phyloP scores from a whole-genome alignment of 2,113 vertebrate genomes.

The Pomatostomus ruficeps region DNA sequence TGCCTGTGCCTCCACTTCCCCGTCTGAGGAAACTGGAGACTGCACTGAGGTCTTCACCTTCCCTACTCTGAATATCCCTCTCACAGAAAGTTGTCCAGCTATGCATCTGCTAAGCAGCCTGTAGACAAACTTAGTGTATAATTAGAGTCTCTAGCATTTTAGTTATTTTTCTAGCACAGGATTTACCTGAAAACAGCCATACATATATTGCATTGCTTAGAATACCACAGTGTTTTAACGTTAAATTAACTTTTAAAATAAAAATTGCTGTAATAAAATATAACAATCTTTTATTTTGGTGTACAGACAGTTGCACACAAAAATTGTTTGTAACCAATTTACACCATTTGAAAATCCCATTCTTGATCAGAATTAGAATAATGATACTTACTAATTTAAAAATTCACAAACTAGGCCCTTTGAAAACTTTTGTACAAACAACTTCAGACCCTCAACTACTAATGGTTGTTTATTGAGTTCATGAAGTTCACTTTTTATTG shows the following conservation, averaged over 20 bases:
- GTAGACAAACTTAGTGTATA: not conserved
- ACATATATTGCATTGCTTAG: not conserved
- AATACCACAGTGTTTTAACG: not conserved
- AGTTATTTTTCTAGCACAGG: not conserved
- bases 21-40: not conserved
- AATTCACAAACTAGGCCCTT: not conserved
- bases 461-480: not conserved
- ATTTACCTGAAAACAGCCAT: not conserved
- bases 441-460: not conserved
- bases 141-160: not conserved
- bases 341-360: not conserved
- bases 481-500: not conserved
- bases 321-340: not conserved
- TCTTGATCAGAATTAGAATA: not conserved
- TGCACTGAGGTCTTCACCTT: not conserved
- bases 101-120: not conserved
- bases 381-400: not conserved
- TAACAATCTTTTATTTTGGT: not conserved
- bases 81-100: not conserved
- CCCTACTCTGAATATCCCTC: not conserved
- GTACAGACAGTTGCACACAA: not conserved
- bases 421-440: not conserved
- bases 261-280: not conserved
- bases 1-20: not conserved
- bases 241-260: not conserved